Conservation (phyloP, 2,797 vertebrate genomes). For the Clamator glandarius region DNA sequence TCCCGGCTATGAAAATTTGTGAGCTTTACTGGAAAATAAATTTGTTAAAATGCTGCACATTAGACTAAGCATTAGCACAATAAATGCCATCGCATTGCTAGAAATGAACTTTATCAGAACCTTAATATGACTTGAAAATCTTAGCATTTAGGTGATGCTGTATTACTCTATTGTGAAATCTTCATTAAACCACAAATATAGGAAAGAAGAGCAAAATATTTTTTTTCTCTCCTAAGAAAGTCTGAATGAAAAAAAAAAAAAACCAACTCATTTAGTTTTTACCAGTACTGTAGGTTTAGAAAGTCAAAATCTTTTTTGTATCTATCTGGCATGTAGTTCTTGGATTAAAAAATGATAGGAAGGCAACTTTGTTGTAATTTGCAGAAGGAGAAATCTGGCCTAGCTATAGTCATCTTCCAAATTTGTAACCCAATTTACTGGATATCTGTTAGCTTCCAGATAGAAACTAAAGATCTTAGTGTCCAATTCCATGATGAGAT, state of each 20-base stretch:
- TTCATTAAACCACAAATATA: background rate
- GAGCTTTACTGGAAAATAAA: background rate
- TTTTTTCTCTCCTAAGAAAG: background rate
- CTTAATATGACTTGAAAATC: background rate
- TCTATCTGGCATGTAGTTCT: background rate
- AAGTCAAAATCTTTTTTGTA: background rate
- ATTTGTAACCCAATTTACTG: background rate
- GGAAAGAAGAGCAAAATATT: background rate
- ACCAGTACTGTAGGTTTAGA: background rate
- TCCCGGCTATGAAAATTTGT: background rate
- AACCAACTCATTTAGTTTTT: fast-evolving
- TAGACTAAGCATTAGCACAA: background rate
- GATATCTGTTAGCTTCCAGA: background rate
- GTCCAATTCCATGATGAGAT: background rate
- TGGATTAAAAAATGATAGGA: background rate
- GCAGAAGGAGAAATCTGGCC: background rate
- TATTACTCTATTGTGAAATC: background rate
- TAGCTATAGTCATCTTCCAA: background rate
- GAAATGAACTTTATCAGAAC: background rate
- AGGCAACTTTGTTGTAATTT: background rate
- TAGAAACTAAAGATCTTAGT: background rate
- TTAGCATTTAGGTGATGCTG: background rate
- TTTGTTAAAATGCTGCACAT: background rate
- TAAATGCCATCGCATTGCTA: background rate
- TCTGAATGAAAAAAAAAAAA: background rate